phyloP scores from a whole-genome alignment of 35 echinoderm and acorn worm species.

The Stichopus chloronotus region DNA sequence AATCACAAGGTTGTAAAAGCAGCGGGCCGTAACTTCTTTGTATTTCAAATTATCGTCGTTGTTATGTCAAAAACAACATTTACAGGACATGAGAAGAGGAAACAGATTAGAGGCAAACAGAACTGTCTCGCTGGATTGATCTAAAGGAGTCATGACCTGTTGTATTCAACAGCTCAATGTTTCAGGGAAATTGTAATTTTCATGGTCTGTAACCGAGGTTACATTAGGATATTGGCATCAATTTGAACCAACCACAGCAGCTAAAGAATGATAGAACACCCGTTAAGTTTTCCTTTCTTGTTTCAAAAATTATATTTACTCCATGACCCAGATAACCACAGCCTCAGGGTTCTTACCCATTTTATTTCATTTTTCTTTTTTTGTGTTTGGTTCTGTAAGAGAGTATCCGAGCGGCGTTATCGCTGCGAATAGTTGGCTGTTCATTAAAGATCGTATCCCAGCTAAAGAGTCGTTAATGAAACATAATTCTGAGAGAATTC shows the following conservation, averaged over 20 bases:
- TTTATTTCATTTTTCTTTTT: background rate
- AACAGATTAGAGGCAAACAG: too few relatives aligned
- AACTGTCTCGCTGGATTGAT: too few relatives aligned
- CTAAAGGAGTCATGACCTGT: too few relatives aligned
- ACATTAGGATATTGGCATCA: background rate
- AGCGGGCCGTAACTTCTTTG: too few relatives aligned
- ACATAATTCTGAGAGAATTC: background rate
- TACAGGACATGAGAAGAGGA: too few relatives aligned
- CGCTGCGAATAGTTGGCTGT: background rate
- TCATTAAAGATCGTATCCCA: background rate
- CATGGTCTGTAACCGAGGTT: background rate
- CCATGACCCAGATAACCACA: background rate
- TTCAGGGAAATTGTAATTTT: too few relatives aligned
- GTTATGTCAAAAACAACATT: too few relatives aligned
- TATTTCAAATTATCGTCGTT: too few relatives aligned
- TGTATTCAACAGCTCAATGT: too few relatives aligned
- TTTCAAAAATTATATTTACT: constrained; percentile 13
- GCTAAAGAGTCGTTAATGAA: background rate
- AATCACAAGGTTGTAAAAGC: too few relatives aligned
- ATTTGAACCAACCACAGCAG: background rate
- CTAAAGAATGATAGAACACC: background rate
- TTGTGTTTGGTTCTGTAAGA: background rate
- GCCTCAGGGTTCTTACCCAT: background rate
- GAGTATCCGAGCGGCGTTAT: background rate
- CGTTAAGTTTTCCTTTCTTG: background rate